Evolutionary conservation across 2,888 invertebrate species (phyloP), one percentile per base, ranked within the genome.

Genomic region (Cabera pusaria): DNA sequence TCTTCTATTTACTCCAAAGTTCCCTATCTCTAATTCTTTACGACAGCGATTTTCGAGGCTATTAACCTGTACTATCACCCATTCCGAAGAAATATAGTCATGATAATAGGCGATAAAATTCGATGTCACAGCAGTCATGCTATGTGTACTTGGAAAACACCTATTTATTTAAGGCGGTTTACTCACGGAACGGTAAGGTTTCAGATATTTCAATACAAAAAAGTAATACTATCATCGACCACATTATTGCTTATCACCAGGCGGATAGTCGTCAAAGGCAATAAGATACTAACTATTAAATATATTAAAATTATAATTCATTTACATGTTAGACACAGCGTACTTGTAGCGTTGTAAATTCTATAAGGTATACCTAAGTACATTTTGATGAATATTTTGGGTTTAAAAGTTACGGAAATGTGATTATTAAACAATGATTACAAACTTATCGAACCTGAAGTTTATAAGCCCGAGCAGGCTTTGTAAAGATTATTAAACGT

Each of bases 31-130:
- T 4, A 14, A 14, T 14, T 2, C 14, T 14, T 14, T 21, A 32
- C 28, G 39, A 46, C 31, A 39, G 28, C 29, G 23, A 42, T 52
- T 40, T 28, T 27, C 34, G 12, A 20, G 37, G 38, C 35, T 33
- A 20, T 42, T 44, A 39, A 44, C 42, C 42, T 32, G 42, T 51
- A 47, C 57, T 59, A 57, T 55, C 49, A 56, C 54, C 61, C 52
- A 66, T 68, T 66, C 45, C 34, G 40, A 52, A 66, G 62, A 67
- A 54, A 61, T 64, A 66, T 59, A 44, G 39, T 52, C 42, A 25
- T 40, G 56, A 54, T 64, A 64, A 63, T 55, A 57, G 55, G 49
- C 48, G 26, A 48, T 46, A 56, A 56, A 62, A 50, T 52, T 35
- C 44, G 34, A 39, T 47, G 50, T 52, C 36, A 45, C 34, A 25